Percentiles rank a stretch among this genome's conserved stretches.
Evolutionary conservation across 1,140 invertebrate species (phyloP).

Genomic region (Trigoniulus corallinus): DNA sequence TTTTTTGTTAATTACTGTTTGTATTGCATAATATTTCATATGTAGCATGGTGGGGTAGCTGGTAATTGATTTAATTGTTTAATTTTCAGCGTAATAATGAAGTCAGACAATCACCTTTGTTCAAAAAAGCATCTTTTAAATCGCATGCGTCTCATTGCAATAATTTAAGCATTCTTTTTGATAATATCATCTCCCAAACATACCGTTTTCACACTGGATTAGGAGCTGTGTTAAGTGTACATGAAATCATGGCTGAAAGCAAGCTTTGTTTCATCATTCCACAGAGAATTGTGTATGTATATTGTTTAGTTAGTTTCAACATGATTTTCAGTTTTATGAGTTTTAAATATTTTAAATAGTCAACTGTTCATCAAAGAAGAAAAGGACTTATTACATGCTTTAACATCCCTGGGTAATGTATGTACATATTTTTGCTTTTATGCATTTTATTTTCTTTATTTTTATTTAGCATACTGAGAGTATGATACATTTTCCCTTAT

Average conservation of each 20-base stretch:
- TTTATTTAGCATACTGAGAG: too few relatives aligned
- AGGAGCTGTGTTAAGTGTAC: slow-evolving; percentile 75
- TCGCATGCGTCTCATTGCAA: too few relatives aligned
- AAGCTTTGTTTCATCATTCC: slow-evolving; percentile 70
- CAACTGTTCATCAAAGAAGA: slow-evolving; percentile 82
- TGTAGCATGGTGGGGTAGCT: too few relatives aligned
- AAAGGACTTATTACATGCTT: slow-evolving; percentile 57
- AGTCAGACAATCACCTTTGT: too few relatives aligned
- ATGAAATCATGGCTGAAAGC: slow-evolving; percentile 85
- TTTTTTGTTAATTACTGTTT: too few relatives aligned
- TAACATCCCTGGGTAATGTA: slow-evolving; percentile 7
- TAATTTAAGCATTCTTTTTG: too few relatives aligned
- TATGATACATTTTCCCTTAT: too few relatives aligned
- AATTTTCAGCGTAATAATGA: too few relatives aligned
- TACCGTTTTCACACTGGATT: slow-evolving; percentile 82
- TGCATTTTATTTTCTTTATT: background rate
- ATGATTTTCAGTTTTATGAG: slow-evolving; percentile 1
- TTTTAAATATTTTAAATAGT: slow-evolving; percentile 27
- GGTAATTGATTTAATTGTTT: too few relatives aligned
- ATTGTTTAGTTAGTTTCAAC: background rate
- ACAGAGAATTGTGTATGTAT: slow-evolving; percentile 68
- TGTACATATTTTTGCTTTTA: background rate
- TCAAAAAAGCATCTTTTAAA: too few relatives aligned
- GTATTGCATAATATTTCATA: too few relatives aligned
- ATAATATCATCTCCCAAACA: slow-evolving; percentile 58